Base-by-base conservation (phyloP, 2,888 invertebrate genomes). In the Drosophila kokeensis region DNA sequence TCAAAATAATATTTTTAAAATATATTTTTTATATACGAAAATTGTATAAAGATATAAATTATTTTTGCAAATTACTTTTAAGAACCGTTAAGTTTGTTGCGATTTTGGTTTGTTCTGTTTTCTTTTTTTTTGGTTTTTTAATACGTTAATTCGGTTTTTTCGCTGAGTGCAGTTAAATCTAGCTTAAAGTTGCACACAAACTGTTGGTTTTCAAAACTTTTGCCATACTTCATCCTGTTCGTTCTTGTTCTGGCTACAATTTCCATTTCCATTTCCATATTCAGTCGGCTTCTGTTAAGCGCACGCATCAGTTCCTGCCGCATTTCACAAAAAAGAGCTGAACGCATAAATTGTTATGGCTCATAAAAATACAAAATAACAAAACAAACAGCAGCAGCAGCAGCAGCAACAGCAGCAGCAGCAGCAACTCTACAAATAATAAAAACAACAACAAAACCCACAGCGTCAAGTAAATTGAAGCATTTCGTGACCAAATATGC, bases 401-500 rank as follows among this genome's bases (percentile, higher is more conserved):
- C 27, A 67, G n/a, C n/a, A 58, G 36, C 53, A 58, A 30, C 27
- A 73, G 13, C 30, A 42, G 13, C 21, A 68, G 11, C 61, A 75
- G 40, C 49, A 63, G 30, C 48, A 62, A 63, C 65, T 32, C 32
- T 32, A 32, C 10, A 32, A 32, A 32, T 32, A 32, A 30, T 30
- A 10, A 10, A 10, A 85, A 84, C 68, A 64, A 64, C 69, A 65
- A 87, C 86, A 64, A 69, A 65, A n/a, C 69, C 76, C 65, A 65
- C 63, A 85, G 64, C 81, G 80, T 79, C 67, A 69, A 72, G 69
- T 76, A 83, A 76, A 79, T 72, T 78, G 67, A 86, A 83, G 70
- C 80, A 65, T 91, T 84, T 91, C 91, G 91, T 91, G 91, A 91
- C 91, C 90, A 88, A 92, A 91, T 91, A 92, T 91, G 91, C 88